These are phyloP conservation scores for Erinaceus europaeus DNA, from an alignment of 2,113 vertebrate species.

Conservation along the genomic window DNA sequence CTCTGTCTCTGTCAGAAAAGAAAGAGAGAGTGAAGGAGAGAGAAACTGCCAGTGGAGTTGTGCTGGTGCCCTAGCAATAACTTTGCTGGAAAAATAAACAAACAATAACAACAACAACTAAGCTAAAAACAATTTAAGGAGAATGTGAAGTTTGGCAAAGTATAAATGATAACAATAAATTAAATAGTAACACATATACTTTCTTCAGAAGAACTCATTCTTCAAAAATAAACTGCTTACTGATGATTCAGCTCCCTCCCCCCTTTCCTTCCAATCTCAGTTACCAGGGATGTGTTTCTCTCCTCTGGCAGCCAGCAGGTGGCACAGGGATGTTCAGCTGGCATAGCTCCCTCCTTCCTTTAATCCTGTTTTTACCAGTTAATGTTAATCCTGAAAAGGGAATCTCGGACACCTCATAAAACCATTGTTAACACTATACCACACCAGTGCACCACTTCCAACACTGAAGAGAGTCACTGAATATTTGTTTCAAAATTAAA, in stretches of 20 bases:
- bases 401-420: conserved; percentile 47
- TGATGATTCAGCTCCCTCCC: neutral
- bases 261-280: neutral
- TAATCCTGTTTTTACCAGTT: neutral
- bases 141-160: neutral
- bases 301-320: conserved; percentile 46
- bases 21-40: too few relatives aligned
- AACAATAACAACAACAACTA: too few relatives aligned
- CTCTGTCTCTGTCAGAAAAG: too few relatives aligned
- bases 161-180: neutral
- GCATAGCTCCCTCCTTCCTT: neutral
- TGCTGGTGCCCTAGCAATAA: too few relatives aligned
- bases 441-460: conserved; percentile 54
- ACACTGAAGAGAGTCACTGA: conserved; percentile 65
- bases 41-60: too few relatives aligned
- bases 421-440: conserved; percentile 38
- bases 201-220: neutral
- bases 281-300: neutral
- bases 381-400: neutral
- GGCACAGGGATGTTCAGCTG: neutral
- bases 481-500: conserved; percentile 67
- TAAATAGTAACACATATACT: neutral
- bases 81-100: too few relatives aligned
- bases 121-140: too few relatives aligned
- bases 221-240: neutral